Percentiles rank a stretch among this genome's conserved stretches.
Conservation (phyloP, 1,140 invertebrate species). For the Radopholus similis region DNA sequence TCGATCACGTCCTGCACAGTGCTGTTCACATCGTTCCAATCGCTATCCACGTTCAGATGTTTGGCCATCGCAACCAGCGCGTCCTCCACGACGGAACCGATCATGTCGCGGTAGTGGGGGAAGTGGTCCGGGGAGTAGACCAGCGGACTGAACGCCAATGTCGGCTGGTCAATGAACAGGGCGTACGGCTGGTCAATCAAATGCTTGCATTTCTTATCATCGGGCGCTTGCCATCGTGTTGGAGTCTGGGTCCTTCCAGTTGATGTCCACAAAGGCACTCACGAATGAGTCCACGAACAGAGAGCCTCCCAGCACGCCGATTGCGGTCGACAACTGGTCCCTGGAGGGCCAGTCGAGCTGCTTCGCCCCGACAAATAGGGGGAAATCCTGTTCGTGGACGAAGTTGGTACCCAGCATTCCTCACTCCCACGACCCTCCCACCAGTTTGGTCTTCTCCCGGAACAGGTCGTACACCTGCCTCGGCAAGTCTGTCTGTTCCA, state of each 20-base stretch:
- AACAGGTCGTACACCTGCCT: background rate
- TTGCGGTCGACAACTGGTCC: background rate
- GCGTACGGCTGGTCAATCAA: background rate
- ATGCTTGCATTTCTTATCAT: background rate
- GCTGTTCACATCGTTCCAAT: conserved; percentile 5
- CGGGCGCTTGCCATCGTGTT: background rate
- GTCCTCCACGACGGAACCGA: background rate
- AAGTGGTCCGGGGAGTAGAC: background rate
- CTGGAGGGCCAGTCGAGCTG: background rate
- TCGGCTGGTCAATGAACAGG: conserved; percentile 7
- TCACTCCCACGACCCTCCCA: background rate
- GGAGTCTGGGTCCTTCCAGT: conserved; percentile 12
- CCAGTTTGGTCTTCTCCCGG: background rate
- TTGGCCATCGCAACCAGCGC: background rate
- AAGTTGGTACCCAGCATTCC: background rate
- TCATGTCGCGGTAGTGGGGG: background rate
- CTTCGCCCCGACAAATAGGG: background rate
- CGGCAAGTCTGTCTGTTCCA: background rate
- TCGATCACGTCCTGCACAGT: background rate
- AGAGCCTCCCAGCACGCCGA: background rate
- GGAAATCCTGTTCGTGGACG: background rate
- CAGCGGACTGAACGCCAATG: background rate
- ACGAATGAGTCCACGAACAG: conserved; percentile 1
- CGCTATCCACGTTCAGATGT: background rate
- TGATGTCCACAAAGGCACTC: conserved; percentile 3